These are phyloP conservation scores for Leucopsar rothschildi DNA, from an alignment of 2,113 vertebrate genomes.

Conservation along the genomic window DNA sequence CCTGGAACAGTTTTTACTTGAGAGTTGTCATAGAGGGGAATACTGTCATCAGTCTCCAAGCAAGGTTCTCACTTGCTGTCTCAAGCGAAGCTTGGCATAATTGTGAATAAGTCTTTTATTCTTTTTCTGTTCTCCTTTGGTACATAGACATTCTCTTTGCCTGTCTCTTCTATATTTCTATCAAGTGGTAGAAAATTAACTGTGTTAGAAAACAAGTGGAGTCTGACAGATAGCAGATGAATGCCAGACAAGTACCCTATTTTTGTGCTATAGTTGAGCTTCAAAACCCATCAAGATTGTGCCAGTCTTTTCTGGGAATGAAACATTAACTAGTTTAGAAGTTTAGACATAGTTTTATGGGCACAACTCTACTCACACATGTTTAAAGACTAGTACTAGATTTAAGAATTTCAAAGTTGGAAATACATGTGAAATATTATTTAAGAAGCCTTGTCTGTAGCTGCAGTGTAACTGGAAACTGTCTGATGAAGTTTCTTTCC, in stretches of 20 bases:
- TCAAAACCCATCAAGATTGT: slow-evolving; percentile 1
- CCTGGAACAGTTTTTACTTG: background rate
- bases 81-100: slow-evolving; percentile 3
- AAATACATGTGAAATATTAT: background rate
- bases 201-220: slow-evolving; percentile 7
- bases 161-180: slow-evolving; percentile 20
- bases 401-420: background rate
- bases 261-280: slow-evolving; percentile 6
- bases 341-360: background rate
- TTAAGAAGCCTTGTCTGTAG: background rate
- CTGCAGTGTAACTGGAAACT: background rate
- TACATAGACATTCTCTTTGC: background rate
- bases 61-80: background rate
- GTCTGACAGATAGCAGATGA: slow-evolving; percentile 13
- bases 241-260: slow-evolving; percentile 5
- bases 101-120: slow-evolving; percentile 1
- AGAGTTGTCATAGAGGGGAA: background rate
- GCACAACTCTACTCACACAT: background rate
- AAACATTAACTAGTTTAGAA: background rate
- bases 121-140: background rate
- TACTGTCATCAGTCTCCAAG: background rate
- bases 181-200: slow-evolving; percentile 41
- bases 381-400: background rate
- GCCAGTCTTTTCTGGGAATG: background rate
- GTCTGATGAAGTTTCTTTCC: background rate